phyloP scores from a whole-genome alignment of 1,140 invertebrate species.

The Dinothrombium tinctorium region DNA sequence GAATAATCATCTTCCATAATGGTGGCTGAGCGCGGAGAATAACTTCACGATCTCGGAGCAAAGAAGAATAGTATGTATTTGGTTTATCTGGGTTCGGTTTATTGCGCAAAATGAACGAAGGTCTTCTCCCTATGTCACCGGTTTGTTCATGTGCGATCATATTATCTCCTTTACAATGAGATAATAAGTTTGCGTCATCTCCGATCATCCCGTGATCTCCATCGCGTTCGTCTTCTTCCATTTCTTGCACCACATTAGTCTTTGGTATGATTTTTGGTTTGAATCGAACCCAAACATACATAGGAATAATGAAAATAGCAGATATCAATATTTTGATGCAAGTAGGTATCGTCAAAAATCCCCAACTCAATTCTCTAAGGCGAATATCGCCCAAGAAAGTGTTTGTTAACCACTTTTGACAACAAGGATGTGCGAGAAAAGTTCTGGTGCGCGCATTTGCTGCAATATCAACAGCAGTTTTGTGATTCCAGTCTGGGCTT shows the following conservation, averaged over 20 bases:
- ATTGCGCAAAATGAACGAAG: neutral
- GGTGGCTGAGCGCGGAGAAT: constrained; percentile 12
- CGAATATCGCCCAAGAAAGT: constrained; percentile 21
- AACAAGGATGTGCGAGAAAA: constrained; percentile 25
- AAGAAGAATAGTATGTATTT: constrained; percentile 4
- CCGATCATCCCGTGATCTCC: neutral
- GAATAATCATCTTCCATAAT: constrained; percentile 16
- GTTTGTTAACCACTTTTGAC: constrained; percentile 24
- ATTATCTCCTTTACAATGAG: neutral
- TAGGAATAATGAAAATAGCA: constrained; percentile 23
- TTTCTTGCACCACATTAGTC: constrained; percentile 3
- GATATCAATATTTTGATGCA: constrained; percentile 22
- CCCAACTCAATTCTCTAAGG: constrained; percentile 21
- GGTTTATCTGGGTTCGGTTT: too few species aligned
- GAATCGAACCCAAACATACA: constrained; percentile 23
- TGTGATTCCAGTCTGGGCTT: constrained; percentile 22
- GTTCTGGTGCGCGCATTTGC: constrained; percentile 12
- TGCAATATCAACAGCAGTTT: constrained; percentile 18
- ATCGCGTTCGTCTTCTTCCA: constrained; percentile 4
- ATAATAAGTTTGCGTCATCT: neutral
- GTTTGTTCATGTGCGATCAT: neutral
- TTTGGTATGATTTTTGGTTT: neutral
- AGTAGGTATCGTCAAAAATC: constrained; percentile 18
- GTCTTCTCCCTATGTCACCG: neutral
- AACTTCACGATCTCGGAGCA: constrained; percentile 11